phyloP scores from a whole-genome alignment of 2,797 vertebrate species.

The Sebastes glaucus region DNA sequence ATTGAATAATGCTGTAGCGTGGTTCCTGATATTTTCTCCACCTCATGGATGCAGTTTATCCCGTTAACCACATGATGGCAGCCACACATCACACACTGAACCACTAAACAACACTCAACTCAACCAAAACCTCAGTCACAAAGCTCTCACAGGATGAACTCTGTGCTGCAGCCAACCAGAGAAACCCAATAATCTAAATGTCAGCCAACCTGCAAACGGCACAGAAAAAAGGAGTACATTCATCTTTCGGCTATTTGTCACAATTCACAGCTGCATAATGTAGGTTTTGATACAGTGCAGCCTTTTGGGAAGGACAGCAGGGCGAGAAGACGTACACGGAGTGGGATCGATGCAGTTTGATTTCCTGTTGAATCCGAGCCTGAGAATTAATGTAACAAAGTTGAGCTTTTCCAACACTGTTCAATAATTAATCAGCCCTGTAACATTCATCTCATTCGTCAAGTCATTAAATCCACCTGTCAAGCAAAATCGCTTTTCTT shows the following conservation, averaged over 20 bases:
- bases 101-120: neutral
- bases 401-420: slow-evolving; percentile 5
- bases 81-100: slow-evolving; percentile 11
- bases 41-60: neutral
- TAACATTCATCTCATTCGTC: slow-evolving; percentile 29
- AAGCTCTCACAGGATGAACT: neutral
- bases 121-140: neutral
- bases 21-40: neutral
- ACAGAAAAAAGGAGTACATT: neutral
- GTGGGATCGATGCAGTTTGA: slow-evolving; percentile 49
- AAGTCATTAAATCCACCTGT: neutral
- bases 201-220: neutral
- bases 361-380: slow-evolving; percentile 45
- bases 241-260: neutral
- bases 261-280: neutral
- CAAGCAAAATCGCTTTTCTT: neutral
- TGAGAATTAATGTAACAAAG: slow-evolving; percentile 49
- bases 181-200: slow-evolving; percentile 25
- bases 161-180: neutral
- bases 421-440: slow-evolving; percentile 49
- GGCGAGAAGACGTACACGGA: neutral
- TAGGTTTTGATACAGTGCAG: neutral
- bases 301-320: neutral
- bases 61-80: slow-evolving; percentile 66
- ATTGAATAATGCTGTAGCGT: neutral